Conservation (phyloP, 2,797 vertebrate genomes). For the Sus cebifrons region DNA sequence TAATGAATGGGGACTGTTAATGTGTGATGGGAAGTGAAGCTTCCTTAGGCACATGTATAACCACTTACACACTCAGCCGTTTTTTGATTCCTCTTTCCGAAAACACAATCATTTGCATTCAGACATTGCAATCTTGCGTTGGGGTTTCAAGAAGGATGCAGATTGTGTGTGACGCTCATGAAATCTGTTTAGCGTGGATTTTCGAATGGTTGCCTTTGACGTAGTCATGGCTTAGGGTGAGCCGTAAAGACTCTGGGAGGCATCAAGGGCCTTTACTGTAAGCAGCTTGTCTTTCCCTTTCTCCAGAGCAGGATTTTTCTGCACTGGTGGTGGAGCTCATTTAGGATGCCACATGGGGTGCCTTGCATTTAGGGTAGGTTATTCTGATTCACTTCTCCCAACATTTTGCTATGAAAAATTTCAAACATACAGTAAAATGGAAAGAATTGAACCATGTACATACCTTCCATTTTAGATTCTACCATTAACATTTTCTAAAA, state of each 20-base stretch:
- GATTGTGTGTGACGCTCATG: not conserved
- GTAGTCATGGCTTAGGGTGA: not conserved
- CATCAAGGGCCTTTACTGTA: not conserved
- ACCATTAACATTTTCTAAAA: not conserved
- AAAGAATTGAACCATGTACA: not conserved
- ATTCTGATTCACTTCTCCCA: not conserved
- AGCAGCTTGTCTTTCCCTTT: not conserved
- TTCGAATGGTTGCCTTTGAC: not conserved
- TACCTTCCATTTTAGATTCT: not conserved
- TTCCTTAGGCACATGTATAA: slow-evolving; percentile 79
- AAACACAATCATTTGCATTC: not conserved
- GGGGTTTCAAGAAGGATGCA: not conserved
- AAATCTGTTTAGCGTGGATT: not conserved
- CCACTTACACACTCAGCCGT: not conserved
- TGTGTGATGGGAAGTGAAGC: slow-evolving; percentile 75
- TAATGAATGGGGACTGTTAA: slow-evolving; percentile 90
- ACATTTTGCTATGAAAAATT: not conserved
- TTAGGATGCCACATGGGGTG: not conserved
- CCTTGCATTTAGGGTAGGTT: not conserved
- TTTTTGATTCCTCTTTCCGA: not conserved
- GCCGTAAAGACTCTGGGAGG: not conserved
- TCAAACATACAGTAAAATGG: not conserved
- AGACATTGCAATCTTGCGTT: accelerated
- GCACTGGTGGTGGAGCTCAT: not conserved
- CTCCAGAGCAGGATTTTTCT: not conserved